A percentile compares a stretch with the other conserved stretches of the same genome.
Conservation (phyloP, 2,113 vertebrate species). For the Xiphias gladius region DNA sequence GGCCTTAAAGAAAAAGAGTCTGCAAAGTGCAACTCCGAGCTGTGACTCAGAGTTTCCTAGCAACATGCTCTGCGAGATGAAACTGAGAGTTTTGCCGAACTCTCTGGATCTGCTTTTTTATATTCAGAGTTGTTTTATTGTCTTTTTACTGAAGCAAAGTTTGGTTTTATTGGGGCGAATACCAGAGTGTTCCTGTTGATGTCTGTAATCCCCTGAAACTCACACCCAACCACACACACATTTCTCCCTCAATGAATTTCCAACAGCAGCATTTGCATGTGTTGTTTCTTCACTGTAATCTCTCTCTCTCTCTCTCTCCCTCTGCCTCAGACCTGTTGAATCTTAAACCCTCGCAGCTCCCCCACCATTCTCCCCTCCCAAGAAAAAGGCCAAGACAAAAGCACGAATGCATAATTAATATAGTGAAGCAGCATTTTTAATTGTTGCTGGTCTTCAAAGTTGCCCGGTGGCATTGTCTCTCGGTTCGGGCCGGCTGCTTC, state of each 20-base stretch:
- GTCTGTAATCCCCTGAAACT: constrained; percentile 22
- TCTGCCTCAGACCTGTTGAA: constrained; percentile 66
- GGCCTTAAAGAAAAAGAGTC: constrained; percentile 58
- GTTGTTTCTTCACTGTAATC: constrained; percentile 60
- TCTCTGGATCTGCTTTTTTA: constrained; percentile 33
- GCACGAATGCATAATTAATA: constrained; percentile 82
- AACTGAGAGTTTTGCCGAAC: constrained; percentile 40
- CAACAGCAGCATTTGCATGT: constrained; percentile 44
- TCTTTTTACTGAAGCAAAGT: constrained; percentile 4
- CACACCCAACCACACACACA: constrained; percentile 24
- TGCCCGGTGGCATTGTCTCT: constrained; percentile 78
- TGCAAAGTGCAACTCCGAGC: constrained; percentile 63
- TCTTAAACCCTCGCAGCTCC: constrained; percentile 46
- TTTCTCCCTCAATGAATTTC: constrained; percentile 35
- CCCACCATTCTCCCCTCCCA: constrained; percentile 1
- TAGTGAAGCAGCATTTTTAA: constrained; percentile 78
- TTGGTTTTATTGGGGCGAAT: constrained; percentile 21
- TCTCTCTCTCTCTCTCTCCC: constrained; percentile 27
- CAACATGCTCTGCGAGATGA: constrained; percentile 73
- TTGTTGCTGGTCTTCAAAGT: constrained; percentile 83
- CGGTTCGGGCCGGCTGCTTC: constrained; percentile 79
- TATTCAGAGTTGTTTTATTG: constrained; percentile 9
- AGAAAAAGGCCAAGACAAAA: constrained; percentile 67
- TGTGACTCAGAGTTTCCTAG: constrained; percentile 76
- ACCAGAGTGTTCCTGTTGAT: not conserved